These are phyloP conservation scores for Pollachius pollachius DNA, from an alignment of 2,113 vertebrate species.

Conservation along the genomic window DNA sequence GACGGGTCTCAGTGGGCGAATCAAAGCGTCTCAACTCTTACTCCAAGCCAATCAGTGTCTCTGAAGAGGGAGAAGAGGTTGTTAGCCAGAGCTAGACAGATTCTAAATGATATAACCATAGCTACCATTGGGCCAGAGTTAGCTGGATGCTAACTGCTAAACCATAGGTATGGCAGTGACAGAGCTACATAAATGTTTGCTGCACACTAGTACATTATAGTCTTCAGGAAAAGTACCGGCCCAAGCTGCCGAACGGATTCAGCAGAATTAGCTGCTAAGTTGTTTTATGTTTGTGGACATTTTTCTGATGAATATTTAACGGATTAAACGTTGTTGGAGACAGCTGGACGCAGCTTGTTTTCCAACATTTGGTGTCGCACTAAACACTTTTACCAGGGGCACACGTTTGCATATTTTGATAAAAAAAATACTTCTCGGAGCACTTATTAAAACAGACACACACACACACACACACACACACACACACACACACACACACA, in stretches of 20 bases:
- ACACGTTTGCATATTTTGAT: not conserved
- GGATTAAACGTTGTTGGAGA: not conserved
- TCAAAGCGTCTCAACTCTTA: slow-evolving; percentile 31
- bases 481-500: slow-evolving; percentile 7
- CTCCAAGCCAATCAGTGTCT: slow-evolving; percentile 27
- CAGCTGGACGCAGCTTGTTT: not conserved
- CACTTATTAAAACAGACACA: not conserved
- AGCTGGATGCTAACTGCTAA: too few relatives aligned
- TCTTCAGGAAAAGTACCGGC: too few relatives aligned
- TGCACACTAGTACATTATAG: too few relatives aligned
- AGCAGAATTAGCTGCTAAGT: too few relatives aligned
- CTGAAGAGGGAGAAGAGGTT: slow-evolving; percentile 21
- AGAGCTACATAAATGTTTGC: too few relatives aligned
- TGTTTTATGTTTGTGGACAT: too few relatives aligned
- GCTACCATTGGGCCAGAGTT: too few relatives aligned
- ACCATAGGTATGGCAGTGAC: too few relatives aligned
- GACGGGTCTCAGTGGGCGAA: slow-evolving; percentile 24
- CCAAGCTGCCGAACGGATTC: too few relatives aligned
- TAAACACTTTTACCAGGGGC: not conserved
- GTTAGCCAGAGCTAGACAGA: too few relatives aligned
- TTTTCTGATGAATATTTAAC: not conserved
- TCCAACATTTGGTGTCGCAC: not conserved
- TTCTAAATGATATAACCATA: too few relatives aligned
- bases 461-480: not conserved
- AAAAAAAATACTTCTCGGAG: not conserved